These are phyloP conservation scores for Stenurella melanura DNA, from an alignment of 2,888 invertebrate genomes.

Conservation along the genomic window DNA sequence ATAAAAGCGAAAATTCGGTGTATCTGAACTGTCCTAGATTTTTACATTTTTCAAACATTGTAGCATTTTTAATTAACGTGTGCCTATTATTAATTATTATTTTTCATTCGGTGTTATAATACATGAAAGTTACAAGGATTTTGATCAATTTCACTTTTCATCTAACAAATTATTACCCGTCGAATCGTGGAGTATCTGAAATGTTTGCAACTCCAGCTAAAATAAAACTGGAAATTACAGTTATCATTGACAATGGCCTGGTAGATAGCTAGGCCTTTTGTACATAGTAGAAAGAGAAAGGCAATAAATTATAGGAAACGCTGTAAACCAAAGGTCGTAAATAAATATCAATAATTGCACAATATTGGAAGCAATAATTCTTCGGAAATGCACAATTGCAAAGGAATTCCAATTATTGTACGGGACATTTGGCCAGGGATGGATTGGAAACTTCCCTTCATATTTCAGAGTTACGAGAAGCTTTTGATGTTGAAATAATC, in stretches of 20 bases:
- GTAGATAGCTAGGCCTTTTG: constrained; percentile 53
- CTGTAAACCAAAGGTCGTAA: constrained; percentile 57
- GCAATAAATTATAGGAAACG: constrained; percentile 55
- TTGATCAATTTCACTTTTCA: constrained; percentile 22
- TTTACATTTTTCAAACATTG: too few species aligned
- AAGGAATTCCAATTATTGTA: constrained; percentile 63
- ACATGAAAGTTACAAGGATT: constrained; percentile 18
- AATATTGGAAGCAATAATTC: constrained; percentile 64
- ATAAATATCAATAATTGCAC: constrained; percentile 65
- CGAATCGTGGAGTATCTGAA: constrained; percentile 44
- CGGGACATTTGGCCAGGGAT: constrained; percentile 57
- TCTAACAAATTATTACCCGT: constrained; percentile 13
- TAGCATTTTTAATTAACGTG: too few species aligned
- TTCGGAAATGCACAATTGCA: constrained; percentile 59
- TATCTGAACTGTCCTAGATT: too few species aligned
- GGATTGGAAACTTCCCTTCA: constrained; percentile 46
- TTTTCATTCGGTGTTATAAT: background rate
- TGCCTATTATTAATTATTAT: too few species aligned
- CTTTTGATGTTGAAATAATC: background rate
- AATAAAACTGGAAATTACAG: constrained; percentile 49
- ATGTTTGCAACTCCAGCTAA: constrained; percentile 26
- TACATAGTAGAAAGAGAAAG: constrained; percentile 52
- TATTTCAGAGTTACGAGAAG: background rate
- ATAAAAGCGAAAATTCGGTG: too few species aligned
- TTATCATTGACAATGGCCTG: constrained; percentile 55